These are phyloP conservation scores for Gnathonemus echidnorhynchus DNA, from an alignment of 2,113 vertebrate species.

Conservation along the genomic window DNA sequence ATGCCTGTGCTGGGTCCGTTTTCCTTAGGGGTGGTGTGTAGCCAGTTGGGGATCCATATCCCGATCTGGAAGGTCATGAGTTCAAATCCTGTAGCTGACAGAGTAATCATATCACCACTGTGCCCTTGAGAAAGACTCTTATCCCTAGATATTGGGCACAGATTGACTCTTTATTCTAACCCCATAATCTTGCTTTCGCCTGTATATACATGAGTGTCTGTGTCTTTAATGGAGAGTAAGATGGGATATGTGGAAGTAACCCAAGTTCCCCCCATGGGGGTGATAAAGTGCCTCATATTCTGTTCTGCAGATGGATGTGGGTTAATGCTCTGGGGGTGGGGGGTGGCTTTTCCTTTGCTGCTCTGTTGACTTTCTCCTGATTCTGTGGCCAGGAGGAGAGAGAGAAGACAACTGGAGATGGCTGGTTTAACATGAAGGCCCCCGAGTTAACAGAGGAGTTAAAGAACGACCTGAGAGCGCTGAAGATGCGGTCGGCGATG, in stretches of 20 bases:
- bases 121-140: not conserved
- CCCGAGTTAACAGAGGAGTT: constrained; percentile 84
- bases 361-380: not conserved
- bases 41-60: not conserved
- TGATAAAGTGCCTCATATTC: not conserved
- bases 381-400: constrained; percentile 65
- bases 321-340: not conserved
- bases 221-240: not conserved
- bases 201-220: not conserved
- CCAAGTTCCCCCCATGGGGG: not conserved
- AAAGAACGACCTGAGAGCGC: constrained; percentile 78
- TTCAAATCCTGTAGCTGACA: not conserved
- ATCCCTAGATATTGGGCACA: not conserved
- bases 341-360: not conserved
- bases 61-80: not conserved
- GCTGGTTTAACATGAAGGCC: constrained; percentile 96
- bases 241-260: not conserved
- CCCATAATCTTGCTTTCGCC: not conserved
- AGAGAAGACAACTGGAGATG: constrained; percentile 76
- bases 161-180: not conserved
- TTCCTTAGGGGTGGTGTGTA: not conserved
- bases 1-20: not conserved
- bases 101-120: not conserved
- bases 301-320: not conserved
- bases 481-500: constrained; percentile 84